Base-by-base conservation (phyloP, 92 coral and sea anemone genomes). In the Nematostella vectensis region DNA sequence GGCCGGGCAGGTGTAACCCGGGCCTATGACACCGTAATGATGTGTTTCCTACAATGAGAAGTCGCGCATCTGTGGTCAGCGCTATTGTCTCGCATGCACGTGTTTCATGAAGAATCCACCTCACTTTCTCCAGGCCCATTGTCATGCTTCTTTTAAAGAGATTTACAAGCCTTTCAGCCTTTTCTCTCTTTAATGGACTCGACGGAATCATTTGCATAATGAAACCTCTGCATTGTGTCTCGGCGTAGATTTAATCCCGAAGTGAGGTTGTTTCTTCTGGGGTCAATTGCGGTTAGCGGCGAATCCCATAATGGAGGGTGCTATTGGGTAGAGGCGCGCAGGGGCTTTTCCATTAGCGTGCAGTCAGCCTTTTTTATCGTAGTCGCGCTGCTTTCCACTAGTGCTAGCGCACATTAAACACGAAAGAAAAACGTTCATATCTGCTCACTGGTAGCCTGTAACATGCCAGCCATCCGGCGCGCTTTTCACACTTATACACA, bases 101-200 rank as follows among this genome's bases (percentile, higher is more conserved):
- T 93, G 99, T 83, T 84, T 76, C 88, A 83, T 72, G 80, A 79
- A 69, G 76, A 79, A 78, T 81, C 76, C 68, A 77, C 86, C 91
- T 67, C 74, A 71, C 83, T 66, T 81, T 82, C 77, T 77, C 58
- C 68, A 70, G 56, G 59, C 69, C 69, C 82, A 59, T 88, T 85
- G 81, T 83, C 78, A 66, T 61, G 76, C 60, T 78, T 77, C 81
- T 79, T 83, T n/a, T 87, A 87, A 87, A 81, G 85, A 82, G 89
- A 82, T 87, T 87, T 87, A 82, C 89, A 87, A 81, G 76, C 89
- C 73, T 85, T 82, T 81, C 89, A 82, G 80, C 86, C 72, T 77
- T 81, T 86, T 76, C 96, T 86, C 79, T 71, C 77, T 82, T 87
- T 87, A 87, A 87, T 87, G 95, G 95, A 80, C 83, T 80, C 77